phyloP scores from a whole-genome alignment of 2,113 vertebrate species.

The Acrocephalus arundinaceus region DNA sequence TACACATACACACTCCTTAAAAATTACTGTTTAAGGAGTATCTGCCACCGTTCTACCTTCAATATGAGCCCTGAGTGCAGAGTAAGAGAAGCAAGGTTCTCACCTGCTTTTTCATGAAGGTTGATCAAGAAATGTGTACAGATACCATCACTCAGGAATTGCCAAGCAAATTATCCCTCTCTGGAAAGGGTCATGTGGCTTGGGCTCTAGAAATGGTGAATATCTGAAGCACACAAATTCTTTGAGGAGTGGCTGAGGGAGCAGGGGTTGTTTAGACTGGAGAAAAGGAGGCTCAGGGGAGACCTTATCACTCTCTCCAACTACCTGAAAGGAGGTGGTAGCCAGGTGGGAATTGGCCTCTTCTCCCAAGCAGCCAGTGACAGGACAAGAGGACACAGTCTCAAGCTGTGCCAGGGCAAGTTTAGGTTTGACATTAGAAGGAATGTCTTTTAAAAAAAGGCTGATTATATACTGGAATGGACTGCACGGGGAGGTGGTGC shows the following conservation, averaged over 20 bases:
- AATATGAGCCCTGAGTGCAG: background rate
- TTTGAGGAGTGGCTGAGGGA: background rate
- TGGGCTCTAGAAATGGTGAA: background rate
- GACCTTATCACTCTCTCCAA: too few relatives aligned
- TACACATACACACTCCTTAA: background rate
- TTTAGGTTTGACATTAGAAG: background rate
- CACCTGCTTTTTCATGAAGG: background rate
- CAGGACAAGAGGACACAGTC: background rate
- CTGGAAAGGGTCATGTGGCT: fast-evolving
- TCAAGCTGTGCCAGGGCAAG: background rate
- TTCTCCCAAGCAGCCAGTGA: background rate
- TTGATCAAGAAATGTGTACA: background rate
- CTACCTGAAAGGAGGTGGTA: background rate
- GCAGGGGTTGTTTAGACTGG: background rate
- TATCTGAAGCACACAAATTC: background rate
- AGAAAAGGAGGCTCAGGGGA: background rate
- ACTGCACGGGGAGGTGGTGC: background rate
- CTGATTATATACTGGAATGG: background rate
- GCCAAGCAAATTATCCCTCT: fast-evolving
- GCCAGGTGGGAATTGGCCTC: background rate
- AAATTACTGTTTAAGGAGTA: too few relatives aligned
- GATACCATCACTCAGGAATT: fast-evolving
- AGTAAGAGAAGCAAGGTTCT: background rate
- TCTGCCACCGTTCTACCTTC: background rate
- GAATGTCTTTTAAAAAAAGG: background rate